Conservation (phyloP, 2,113 vertebrate genomes). For the Lepus americanus region DNA sequence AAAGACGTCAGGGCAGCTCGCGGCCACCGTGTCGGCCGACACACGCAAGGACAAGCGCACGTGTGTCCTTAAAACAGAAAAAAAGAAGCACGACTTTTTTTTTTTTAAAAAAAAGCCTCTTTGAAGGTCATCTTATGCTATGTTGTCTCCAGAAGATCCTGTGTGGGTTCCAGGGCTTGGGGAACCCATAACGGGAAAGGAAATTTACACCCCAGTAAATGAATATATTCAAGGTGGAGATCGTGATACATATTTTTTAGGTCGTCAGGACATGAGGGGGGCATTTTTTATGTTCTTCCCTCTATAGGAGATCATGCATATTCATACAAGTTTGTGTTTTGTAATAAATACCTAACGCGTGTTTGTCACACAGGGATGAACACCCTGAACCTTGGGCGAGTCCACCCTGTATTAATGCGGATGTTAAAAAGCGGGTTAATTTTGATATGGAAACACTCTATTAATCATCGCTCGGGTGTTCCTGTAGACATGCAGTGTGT, state of each 20-base stretch:
- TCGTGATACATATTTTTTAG: conserved; percentile 63
- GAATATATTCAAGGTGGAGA: conserved; percentile 3
- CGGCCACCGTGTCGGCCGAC: conserved; percentile 77
- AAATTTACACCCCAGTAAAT: conserved; percentile 44
- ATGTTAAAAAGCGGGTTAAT: conserved; percentile 61
- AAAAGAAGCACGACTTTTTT: conserved; percentile 4
- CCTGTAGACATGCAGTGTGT: conserved; percentile 26
- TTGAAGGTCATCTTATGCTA: conserved; percentile 52
- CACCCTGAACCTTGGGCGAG: background rate
- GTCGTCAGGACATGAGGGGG: conserved; percentile 45
- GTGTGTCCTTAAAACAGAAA: conserved; percentile 63
- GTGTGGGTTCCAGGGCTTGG: conserved; percentile 38
- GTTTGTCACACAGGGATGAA: background rate
- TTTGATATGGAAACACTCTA: conserved; percentile 78
- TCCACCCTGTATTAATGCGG: background rate
- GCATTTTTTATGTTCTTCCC: conserved; percentile 43
- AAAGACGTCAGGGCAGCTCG: conserved; percentile 79
- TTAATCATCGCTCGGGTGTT: conserved; percentile 49
- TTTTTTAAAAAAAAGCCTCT: conserved; percentile 60
- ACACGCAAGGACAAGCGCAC: conserved; percentile 70
- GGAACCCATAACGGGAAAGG: conserved; percentile 71
- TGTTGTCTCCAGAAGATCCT: conserved; percentile 64
- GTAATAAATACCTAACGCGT: background rate
- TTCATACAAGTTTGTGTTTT: conserved; percentile 32
- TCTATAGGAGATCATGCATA: conserved; percentile 49